A percentile compares a stretch with the other conserved stretches of the same genome.
Evolutionary conservation across 37 sponge, comb jelly and placozoan species (phyloP).

Genomic region (Halisarca cf. caerulea): DNA sequence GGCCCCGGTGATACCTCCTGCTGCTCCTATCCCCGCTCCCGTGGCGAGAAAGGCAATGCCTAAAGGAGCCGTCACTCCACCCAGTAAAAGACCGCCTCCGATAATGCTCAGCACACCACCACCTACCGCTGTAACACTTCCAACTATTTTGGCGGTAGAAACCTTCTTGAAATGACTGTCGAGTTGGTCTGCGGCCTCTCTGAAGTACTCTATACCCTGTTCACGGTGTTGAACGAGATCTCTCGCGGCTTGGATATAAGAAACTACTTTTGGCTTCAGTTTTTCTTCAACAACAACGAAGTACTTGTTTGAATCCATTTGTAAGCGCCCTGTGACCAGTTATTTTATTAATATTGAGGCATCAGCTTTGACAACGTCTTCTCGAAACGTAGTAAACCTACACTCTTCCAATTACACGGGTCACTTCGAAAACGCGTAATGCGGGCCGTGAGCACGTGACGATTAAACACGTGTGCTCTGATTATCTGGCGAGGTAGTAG

Average conservation of each 20-base stretch:
- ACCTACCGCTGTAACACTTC: background rate
- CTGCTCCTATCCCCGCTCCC: background rate
- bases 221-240: background rate
- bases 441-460: too few relatives aligned
- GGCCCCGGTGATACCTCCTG: background rate
- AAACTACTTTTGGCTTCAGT: background rate
- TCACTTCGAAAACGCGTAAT: too few relatives aligned
- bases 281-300: background rate
- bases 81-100: background rate
- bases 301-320: too few relatives aligned
- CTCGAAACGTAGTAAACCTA: too few relatives aligned
- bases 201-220: background rate
- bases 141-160: background rate
- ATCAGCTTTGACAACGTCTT: too few relatives aligned
- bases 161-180: background rate
- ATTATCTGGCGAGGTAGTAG: too few relatives aligned
- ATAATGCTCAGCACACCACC: background rate
- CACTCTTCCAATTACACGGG: too few relatives aligned
- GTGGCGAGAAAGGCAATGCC: background rate
- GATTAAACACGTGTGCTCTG: too few relatives aligned
- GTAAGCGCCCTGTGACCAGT: too few relatives aligned
- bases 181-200: constrained; percentile 6
- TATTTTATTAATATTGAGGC: too few relatives aligned
- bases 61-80: background rate
- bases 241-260: background rate